Evolutionary conservation across 2,113 vertebrate genomes (phyloP).

Genomic region (Gnathonemus echidnorhynchus): DNA sequence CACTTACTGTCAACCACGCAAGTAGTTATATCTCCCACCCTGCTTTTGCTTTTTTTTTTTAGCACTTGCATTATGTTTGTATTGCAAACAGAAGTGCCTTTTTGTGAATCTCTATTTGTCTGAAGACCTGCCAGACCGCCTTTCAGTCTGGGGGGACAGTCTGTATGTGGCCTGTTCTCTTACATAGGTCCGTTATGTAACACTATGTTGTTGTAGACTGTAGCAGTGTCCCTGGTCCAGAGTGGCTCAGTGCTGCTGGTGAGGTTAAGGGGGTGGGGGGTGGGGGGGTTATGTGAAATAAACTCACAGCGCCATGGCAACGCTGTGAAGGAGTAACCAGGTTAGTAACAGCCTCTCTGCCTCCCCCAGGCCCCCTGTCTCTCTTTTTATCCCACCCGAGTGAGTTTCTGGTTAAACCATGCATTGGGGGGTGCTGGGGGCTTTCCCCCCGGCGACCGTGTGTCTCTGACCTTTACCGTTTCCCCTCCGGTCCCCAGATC

Average conservation of each 20-base stretch:
- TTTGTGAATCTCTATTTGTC: not conserved
- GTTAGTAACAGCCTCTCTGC: not conserved
- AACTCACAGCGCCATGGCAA: not conserved
- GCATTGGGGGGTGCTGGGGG: not conserved
- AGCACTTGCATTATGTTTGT: not conserved
- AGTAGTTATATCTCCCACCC: not conserved
- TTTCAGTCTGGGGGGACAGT: not conserved
- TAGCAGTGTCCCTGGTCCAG: not conserved
- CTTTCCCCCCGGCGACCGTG: not conserved
- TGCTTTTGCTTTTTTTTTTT: not conserved
- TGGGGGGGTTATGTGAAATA: too few species aligned
- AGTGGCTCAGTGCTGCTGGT: not conserved
- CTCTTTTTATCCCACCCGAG: not conserved
- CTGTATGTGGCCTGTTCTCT: not conserved
- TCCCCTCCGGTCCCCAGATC: constrained; percentile 63
- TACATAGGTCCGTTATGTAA: not conserved
- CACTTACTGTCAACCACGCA: not conserved
- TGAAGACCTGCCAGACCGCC: not conserved
- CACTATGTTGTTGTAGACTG: not conserved
- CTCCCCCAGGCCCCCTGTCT: not conserved
- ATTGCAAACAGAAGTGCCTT: not conserved
- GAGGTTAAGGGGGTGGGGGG: not conserved
- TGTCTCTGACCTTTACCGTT: constrained; percentile 17
- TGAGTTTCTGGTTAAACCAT: not conserved
- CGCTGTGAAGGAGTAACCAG: not conserved